Evolutionary conservation across 2,113 vertebrate genomes (phyloP).

Genomic region (Oryzias melastigma): DNA sequence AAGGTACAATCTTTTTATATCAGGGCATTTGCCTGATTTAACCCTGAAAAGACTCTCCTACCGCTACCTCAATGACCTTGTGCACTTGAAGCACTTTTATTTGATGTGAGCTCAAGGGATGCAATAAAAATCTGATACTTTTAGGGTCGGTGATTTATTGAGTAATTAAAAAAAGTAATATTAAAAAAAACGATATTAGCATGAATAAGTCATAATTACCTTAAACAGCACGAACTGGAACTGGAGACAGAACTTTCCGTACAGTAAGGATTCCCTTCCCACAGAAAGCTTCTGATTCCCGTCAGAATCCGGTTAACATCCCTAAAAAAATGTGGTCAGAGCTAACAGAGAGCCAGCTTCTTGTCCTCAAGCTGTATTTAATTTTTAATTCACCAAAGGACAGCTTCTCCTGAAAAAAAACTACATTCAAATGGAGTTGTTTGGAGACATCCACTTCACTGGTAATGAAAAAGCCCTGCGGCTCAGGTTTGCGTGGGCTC

Average conservation of each 20-base stretch:
- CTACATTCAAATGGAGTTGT: too few species aligned
- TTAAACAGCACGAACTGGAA: slow-evolving; percentile 35
- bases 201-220: slow-evolving; percentile 46
- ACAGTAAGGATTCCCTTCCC: slow-evolving; percentile 4
- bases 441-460: background rate
- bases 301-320: background rate
- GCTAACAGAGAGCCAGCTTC: too few species aligned
- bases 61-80: slow-evolving; percentile 44
- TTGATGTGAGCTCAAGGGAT: too few species aligned
- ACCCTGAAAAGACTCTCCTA: slow-evolving; percentile 39
- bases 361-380: too few species aligned
- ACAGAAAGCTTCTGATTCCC: background rate
- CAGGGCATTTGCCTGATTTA: slow-evolving; percentile 48
- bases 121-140: too few species aligned
- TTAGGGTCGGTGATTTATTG: too few species aligned
- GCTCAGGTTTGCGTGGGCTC: slow-evolving; percentile 28
- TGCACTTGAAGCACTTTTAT: background rate
- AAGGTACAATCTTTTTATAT: slow-evolving; percentile 64
- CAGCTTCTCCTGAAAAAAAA: too few species aligned
- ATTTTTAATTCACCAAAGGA: too few species aligned
- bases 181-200: too few species aligned
- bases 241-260: slow-evolving; percentile 26
- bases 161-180: too few species aligned
- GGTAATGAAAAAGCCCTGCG: slow-evolving; percentile 9
- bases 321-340: too few species aligned